phyloP scores from a whole-genome alignment of 1,140 invertebrate genomes.

The Eciton burchellii region DNA sequence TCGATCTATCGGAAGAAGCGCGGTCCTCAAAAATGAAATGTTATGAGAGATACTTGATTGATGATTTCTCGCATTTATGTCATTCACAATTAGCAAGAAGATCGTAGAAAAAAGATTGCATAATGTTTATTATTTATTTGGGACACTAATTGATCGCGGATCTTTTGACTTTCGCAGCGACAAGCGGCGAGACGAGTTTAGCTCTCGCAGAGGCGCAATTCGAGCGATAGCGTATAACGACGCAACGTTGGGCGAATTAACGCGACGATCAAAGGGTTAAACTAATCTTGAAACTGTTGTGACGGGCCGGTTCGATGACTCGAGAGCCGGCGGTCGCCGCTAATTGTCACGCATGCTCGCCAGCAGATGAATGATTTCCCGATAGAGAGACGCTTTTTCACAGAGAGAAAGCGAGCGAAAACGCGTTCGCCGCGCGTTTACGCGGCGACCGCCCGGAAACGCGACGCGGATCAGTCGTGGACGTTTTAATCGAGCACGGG shows the following conservation, averaged over 20 bases:
- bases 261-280: slow-evolving; percentile 34
- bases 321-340: slow-evolving; percentile 9
- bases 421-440: neutral
- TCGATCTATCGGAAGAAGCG: too few species aligned
- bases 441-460: slow-evolving; percentile 12
- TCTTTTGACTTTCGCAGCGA: neutral
- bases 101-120: too few species aligned
- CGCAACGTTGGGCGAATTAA: slow-evolving; percentile 19
- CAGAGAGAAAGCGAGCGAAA: neutral
- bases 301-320: neutral
- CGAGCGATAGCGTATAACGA: neutral
- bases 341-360: slow-evolving; percentile 28
- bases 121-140: too few species aligned
- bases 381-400: slow-evolving; percentile 27
- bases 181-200: neutral
- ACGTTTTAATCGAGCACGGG: slow-evolving; percentile 16
- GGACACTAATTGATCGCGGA: neutral
- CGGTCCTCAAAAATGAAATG: too few species aligned
- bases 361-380: slow-evolving; percentile 17
- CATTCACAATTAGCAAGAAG: too few species aligned
- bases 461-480: neutral
- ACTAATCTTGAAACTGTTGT: slow-evolving; percentile 34
- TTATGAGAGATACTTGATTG: too few species aligned
- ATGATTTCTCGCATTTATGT: too few species aligned
- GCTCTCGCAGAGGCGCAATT: neutral